Conservation (phyloP, 2,797 vertebrate genomes). For the Accipiter superciliosus region DNA sequence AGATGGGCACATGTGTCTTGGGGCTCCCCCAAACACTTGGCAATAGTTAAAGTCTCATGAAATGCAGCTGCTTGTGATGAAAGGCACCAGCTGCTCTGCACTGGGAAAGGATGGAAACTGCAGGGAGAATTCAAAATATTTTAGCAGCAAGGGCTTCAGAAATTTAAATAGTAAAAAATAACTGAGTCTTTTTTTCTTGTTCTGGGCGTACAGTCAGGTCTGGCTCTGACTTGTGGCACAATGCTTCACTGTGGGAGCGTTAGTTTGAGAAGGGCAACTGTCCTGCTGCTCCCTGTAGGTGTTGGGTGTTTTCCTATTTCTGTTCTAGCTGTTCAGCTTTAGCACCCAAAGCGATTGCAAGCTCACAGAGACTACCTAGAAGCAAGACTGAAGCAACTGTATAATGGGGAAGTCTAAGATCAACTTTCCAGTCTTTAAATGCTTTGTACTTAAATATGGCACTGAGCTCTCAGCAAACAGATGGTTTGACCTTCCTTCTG, state of each 20-base stretch:
- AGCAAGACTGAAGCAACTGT: background rate
- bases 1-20: background rate
- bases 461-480: background rate
- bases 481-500: slow-evolving; percentile 20
- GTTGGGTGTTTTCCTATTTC: background rate
- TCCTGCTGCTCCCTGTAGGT: background rate
- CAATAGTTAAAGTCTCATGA: background rate
- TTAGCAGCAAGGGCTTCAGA: background rate
- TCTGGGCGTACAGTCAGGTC: background rate
- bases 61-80: background rate
- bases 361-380: background rate
- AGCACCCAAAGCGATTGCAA: background rate
- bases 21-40: background rate
- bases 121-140: background rate
- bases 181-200: background rate
- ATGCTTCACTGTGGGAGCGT: background rate
- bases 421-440: background rate
- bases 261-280: no score
- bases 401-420: background rate
- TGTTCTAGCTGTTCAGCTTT: background rate
- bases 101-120: background rate
- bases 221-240: background rate
- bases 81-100: background rate
- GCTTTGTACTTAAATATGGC: background rate
- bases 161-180: background rate